Conservation (phyloP, 53 echinoderm and acorn worm species). For the Apostichopus leukothele region DNA sequence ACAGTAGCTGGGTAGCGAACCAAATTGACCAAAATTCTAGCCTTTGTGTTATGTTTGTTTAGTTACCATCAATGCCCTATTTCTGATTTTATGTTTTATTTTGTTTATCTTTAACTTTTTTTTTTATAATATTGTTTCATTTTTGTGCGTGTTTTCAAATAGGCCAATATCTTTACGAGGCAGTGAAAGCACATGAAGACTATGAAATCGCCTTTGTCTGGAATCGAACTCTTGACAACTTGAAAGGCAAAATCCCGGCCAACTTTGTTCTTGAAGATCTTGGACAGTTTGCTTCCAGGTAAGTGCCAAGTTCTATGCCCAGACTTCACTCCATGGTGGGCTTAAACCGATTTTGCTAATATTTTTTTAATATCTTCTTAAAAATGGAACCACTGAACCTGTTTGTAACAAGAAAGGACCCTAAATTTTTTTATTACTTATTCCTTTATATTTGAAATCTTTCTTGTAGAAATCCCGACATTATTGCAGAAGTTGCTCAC, state of each 20-base stretch:
- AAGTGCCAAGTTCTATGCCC: not conserved
- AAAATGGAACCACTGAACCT: too few species aligned
- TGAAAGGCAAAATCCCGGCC: constrained; percentile 29
- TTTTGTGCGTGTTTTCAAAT: not conserved
- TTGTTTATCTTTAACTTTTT: not conserved
- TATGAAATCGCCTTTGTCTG: constrained; percentile 34
- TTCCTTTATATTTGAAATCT: not conserved
- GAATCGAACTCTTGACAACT: constrained; percentile 26
- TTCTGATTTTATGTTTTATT: too few species aligned
- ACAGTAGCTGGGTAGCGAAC: too few species aligned
- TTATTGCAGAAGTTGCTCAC: constrained; percentile 93
- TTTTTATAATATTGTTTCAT: not conserved
- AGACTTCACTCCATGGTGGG: too few species aligned
- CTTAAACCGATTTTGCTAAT: too few species aligned
- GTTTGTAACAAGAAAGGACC: too few species aligned
- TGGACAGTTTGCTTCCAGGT: constrained; percentile 37
- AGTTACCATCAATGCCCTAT: too few species aligned
- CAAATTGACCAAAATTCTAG: too few species aligned
- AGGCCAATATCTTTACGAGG: constrained; percentile 33
- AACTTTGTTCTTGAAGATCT: constrained; percentile 34
- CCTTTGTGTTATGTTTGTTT: too few species aligned
- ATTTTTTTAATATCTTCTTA: too few species aligned
- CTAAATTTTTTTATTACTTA: too few species aligned
- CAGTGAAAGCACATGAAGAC: constrained; percentile 22
- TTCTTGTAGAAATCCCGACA: constrained; percentile 68